phyloP scores from a whole-genome alignment of 2,797 vertebrate genomes.

The Anguilla megastoma region DNA sequence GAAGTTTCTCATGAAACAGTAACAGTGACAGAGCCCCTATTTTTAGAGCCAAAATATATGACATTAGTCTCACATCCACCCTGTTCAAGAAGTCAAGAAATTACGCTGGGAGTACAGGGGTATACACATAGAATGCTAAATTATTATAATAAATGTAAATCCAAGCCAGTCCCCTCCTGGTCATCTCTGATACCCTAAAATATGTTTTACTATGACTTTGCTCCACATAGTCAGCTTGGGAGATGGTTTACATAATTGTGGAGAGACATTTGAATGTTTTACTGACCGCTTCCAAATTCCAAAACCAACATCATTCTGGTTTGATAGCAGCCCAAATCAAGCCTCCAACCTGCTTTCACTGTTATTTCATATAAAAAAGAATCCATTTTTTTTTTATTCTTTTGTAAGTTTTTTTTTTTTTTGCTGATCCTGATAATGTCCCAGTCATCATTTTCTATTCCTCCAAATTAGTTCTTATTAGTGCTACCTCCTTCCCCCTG shows the following conservation, averaged over 20 bases:
- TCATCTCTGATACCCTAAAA: not conserved
- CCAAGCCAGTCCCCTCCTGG: not conserved
- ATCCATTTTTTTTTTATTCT: not conserved
- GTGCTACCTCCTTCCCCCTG: not conserved
- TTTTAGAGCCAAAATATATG: not conserved
- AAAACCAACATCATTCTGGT: not conserved
- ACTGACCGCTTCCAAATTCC: not conserved
- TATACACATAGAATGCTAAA: not conserved
- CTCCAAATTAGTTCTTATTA: not conserved
- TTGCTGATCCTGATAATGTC: not conserved
- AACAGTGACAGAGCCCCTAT: not conserved
- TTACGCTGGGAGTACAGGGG: not conserved
- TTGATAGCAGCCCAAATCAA: not conserved
- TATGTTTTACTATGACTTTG: not conserved
- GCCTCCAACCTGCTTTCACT: not conserved
- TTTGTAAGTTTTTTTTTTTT: not conserved
- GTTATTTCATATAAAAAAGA: not conserved
- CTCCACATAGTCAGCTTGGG: not conserved
- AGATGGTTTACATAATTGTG: not conserved
- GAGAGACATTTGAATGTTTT: not conserved
- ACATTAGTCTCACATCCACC: not conserved
- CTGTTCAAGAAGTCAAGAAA: not conserved
- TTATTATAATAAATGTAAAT: not conserved
- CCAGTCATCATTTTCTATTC: not conserved
- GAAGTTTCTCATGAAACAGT: conserved; percentile 13